Conservation (phyloP, 2,797 vertebrate species). For the Fistularia commersonii region DNA sequence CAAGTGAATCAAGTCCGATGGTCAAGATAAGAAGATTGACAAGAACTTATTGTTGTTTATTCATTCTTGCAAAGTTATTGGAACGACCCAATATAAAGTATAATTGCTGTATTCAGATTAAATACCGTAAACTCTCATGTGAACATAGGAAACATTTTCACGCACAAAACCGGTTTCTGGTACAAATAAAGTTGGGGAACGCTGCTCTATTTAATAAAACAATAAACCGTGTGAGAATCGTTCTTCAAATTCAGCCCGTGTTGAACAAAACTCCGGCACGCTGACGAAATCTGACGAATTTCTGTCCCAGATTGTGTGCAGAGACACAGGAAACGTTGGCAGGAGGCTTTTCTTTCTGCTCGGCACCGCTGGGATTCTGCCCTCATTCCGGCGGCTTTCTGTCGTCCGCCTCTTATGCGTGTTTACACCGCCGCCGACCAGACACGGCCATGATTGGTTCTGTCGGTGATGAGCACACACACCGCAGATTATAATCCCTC, state of each 20-base stretch:
- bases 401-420: slow-evolving; percentile 38
- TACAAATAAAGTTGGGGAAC: too few species aligned
- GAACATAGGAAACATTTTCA: too few species aligned
- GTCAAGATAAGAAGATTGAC: too few species aligned
- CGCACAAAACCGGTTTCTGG: too few species aligned
- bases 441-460: too few species aligned
- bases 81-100: too few species aligned
- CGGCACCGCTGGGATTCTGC: slow-evolving; percentile 44
- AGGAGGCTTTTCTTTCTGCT: slow-evolving; percentile 39
- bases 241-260: slow-evolving; percentile 16
- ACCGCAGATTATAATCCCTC: slow-evolving; percentile 44
- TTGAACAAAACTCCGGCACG: slow-evolving; percentile 15
- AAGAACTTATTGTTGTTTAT: too few species aligned
- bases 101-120: too few species aligned
- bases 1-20: too few species aligned
- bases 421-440: slow-evolving; percentile 41
- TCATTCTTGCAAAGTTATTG: too few species aligned
- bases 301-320: slow-evolving; percentile 25
- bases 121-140: too few species aligned
- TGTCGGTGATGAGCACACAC: slow-evolving; percentile 18
- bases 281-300: slow-evolving; percentile 21
- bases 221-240: slow-evolving; percentile 26
- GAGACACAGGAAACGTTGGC: slow-evolving; percentile 56
- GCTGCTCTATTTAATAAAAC: slow-evolving; percentile 45
- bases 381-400: slow-evolving; percentile 38